These are phyloP conservation scores for Amphipyra tragopoginis DNA, from an alignment of 2,888 invertebrate genomes.

Conservation along the genomic window DNA sequence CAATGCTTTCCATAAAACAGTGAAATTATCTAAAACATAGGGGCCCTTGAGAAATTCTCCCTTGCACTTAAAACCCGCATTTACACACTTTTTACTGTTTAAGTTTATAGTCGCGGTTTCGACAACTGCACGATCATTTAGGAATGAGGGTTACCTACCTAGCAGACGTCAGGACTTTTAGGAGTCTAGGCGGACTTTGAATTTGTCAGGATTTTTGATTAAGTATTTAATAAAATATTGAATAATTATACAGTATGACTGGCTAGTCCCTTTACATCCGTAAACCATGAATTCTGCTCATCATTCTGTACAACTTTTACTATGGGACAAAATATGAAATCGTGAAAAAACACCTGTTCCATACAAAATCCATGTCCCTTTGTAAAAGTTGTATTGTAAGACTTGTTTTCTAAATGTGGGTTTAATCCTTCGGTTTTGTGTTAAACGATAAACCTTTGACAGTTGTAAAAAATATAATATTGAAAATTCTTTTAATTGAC, in stretches of 20 bases:
- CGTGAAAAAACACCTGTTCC: too few species aligned
- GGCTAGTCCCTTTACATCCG: too few species aligned
- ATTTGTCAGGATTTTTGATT: too few species aligned
- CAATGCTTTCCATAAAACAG: constrained; percentile 72
- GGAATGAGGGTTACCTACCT: not conserved
- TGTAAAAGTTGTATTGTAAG: too few species aligned
- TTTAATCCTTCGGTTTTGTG: constrained; percentile 9
- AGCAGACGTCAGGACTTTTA: too few species aligned
- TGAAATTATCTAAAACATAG: constrained; percentile 72
- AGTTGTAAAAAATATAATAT: constrained; percentile 12
- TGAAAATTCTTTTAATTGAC: constrained; percentile 1
- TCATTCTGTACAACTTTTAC: too few species aligned
- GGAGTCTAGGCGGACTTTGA: not conserved
- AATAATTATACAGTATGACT: too few species aligned
- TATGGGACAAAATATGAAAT: too few species aligned
- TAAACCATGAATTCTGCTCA: too few species aligned
- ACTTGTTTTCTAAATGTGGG: constrained; percentile 3
- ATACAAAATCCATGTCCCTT: too few species aligned
- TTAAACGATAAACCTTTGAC: constrained; percentile 10
- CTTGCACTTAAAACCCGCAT: constrained; percentile 68
- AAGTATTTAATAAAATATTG: too few species aligned
- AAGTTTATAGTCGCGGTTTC: constrained; percentile 53
- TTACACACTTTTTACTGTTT: constrained; percentile 54
- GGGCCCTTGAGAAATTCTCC: constrained; percentile 67
- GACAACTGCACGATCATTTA: constrained; percentile 33